Percentiles rank a stretch among this genome's conserved stretches.
These are phyloP conservation scores for Ammospiza nelsoni DNA, from an alignment of 2,113 vertebrate genomes.

Conservation along the genomic window DNA sequence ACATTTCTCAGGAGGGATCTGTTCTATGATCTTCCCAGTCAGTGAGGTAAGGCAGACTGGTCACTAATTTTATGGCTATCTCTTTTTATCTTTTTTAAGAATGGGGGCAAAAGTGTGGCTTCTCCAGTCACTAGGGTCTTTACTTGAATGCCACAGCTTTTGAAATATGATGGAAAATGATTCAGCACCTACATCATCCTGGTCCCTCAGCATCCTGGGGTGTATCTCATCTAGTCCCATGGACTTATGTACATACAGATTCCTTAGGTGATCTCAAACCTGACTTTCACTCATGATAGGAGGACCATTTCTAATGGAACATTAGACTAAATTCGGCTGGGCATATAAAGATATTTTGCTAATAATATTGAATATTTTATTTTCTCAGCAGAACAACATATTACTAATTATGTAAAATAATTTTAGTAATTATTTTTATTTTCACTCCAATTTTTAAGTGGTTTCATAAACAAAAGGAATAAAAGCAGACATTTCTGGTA, in stretches of 20 bases:
- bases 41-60: background rate
- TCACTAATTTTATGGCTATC: background rate
- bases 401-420: background rate
- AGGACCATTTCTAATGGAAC: background rate
- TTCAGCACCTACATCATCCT: background rate
- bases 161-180: background rate
- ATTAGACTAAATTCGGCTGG: background rate
- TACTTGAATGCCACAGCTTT: background rate
- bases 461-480: background rate
- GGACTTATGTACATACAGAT: background rate
- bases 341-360: background rate
- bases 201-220: background rate
- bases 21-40: background rate
- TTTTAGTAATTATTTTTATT: background rate
- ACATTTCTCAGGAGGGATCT: background rate
- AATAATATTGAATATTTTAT: background rate
- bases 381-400: background rate
- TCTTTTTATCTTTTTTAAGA: background rate
- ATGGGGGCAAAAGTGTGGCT: rapidly evolving
- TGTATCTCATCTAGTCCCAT: background rate
- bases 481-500: background rate
- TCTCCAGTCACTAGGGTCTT: background rate
- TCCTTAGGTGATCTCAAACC: background rate
- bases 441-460: background rate
- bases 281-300: background rate